A percentile compares a stretch with the other conserved stretches of the same genome.
These are phyloP conservation scores for Gambelia wislizenii DNA, from an alignment of 2,797 vertebrate genomes.

Conservation along the genomic window DNA sequence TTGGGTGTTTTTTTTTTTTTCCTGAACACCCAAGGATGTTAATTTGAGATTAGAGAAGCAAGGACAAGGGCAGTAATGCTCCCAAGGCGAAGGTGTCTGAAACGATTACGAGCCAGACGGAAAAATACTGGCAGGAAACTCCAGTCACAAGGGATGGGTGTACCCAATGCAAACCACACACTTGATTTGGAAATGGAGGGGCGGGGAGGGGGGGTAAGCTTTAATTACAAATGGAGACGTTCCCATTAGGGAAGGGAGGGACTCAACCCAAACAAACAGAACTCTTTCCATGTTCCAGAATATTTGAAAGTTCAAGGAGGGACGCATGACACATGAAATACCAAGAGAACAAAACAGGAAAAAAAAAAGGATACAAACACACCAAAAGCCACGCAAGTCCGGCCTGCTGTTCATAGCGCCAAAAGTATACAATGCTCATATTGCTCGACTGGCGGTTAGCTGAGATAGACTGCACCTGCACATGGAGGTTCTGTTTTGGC, in stretches of 20 bases:
- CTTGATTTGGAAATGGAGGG: neutral
- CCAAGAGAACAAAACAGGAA: neutral
- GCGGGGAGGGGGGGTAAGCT: neutral
- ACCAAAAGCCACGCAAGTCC: too few relatives aligned
- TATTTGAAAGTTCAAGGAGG: neutral
- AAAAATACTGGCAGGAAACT: constrained; percentile 20
- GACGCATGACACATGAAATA: too few relatives aligned
- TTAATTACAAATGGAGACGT: neutral
- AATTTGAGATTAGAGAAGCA: neutral
- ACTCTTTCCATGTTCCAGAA: too few relatives aligned
- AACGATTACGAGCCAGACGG: neutral
- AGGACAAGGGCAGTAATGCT: neutral
- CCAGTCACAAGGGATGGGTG: neutral
- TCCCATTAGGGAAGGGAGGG: neutral
- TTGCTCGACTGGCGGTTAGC: too few relatives aligned
- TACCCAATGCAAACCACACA: neutral
- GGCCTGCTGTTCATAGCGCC: too few relatives aligned
- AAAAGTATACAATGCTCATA: too few relatives aligned
- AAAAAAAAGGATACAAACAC: neutral
- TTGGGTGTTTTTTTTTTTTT: neutral
- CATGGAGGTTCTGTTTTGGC: too few relatives aligned
- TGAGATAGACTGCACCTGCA: too few relatives aligned
- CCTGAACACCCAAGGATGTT: too few relatives aligned
- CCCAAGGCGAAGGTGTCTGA: neutral
- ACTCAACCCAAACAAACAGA: neutral